Evolutionary conservation across 2,113 vertebrate species (phyloP).

Genomic region (Vombatus ursinus): DNA sequence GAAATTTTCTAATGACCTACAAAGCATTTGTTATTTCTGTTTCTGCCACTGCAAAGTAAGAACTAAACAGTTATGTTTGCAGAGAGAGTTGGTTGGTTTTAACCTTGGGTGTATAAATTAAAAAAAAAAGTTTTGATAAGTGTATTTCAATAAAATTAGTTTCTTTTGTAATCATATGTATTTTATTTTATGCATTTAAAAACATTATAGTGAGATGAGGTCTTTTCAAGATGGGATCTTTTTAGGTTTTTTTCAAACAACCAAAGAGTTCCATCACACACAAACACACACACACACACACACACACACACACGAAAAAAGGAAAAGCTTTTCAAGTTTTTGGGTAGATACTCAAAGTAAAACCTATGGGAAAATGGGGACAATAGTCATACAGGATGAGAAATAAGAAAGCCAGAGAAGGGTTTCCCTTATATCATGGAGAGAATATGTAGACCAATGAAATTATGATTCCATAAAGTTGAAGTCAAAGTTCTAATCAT

Average conservation of each 20-base stretch:
- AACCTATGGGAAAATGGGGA: not conserved
- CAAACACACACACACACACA: not conserved
- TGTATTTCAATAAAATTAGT: not conserved
- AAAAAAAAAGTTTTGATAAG: not conserved
- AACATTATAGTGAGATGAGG: not conserved
- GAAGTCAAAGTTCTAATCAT: slow-evolving; percentile 27
- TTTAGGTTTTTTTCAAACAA: not conserved
- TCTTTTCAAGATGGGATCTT: not conserved
- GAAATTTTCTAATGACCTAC: not conserved
- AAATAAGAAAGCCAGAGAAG: not conserved
- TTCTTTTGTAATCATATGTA: not conserved
- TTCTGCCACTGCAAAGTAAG: not conserved
- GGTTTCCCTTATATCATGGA: not conserved
- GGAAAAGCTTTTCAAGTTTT: not conserved
- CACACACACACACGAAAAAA: not conserved
- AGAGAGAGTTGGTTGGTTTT: not conserved
- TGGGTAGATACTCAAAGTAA: not conserved
- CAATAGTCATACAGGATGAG: not conserved
- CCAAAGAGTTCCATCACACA: not conserved
- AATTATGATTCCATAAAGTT: not conserved
- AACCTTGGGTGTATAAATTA: not conserved
- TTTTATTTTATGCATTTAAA: not conserved
- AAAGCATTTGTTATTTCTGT: not conserved
- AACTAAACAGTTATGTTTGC: not conserved
- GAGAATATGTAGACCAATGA: not conserved